These are phyloP conservation scores for Cataglyphis altisquamis DNA, from an alignment of 2,888 invertebrate species.

Conservation along the genomic window DNA sequence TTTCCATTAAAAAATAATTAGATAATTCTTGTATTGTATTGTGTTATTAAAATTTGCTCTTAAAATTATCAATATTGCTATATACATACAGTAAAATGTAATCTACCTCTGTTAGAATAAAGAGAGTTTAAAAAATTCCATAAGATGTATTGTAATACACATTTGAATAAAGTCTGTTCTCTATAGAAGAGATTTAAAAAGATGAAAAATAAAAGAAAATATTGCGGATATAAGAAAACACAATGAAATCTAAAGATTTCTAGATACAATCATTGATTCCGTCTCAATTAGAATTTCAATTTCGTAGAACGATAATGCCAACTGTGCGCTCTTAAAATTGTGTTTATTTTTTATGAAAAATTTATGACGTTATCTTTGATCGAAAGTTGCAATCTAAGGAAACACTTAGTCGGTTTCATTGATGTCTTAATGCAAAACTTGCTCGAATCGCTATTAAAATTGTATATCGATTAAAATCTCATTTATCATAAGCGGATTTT, in stretches of 20 bases:
- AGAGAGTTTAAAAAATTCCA: background rate
- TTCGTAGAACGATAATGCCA: background rate
- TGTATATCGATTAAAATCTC: conserved; percentile 46
- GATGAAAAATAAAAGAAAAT: background rate
- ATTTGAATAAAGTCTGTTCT: background rate
- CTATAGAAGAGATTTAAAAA: background rate
- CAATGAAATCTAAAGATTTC: background rate
- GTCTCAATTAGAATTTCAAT: conserved; percentile 20
- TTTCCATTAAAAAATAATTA: background rate
- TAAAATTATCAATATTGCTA: too few species aligned
- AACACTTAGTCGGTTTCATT: conserved; percentile 49
- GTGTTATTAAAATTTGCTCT: too few species aligned
- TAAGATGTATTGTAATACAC: background rate
- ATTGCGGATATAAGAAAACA: background rate
- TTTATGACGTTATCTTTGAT: conserved; percentile 26
- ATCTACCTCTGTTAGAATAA: background rate
- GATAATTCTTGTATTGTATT: too few species aligned
- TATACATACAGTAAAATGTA: background rate
- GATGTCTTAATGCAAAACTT: conserved; percentile 47
- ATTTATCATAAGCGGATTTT: conserved; percentile 33
- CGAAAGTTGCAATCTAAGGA: background rate
- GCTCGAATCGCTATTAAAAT: conserved; percentile 18
- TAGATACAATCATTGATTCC: background rate
- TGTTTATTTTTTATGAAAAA: conserved; percentile 22
- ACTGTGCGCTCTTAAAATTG: background rate